Base-by-base conservation (phyloP, 2,888 invertebrate genomes). In the Agrotis exclamationis region DNA sequence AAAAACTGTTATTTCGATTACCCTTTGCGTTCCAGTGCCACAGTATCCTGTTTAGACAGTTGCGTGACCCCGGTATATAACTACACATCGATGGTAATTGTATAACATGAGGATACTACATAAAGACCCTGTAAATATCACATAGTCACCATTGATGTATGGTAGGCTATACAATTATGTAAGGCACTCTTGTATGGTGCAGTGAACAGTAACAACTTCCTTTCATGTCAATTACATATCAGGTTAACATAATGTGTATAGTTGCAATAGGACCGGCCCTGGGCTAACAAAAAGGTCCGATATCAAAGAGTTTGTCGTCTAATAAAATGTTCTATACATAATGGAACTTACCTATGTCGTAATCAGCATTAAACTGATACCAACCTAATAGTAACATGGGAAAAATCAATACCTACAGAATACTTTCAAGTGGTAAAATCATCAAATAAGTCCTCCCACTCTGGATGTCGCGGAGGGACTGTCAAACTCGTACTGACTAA, bases 161-260 rank as follows among this genome's bases (percentile, higher is more conserved):
- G 39, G 39, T 39, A 39, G 39, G n/a, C 53, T 1, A 13, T 13
- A 20, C 47, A 4, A 2, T 6, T 16, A 53, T 11, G 14, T n/a
- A 4, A 13, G 22, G n/a, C 54, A 54, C 59, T 65, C 11, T 58
- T 48, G 39, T 63, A 16, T 1, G 18, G 3, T 2, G 45, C 16
- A 70, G 16, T 45, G 57, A 20, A 51, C 28, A 47, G 24, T 57
- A 51, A 33, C 20, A 13, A 57, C 24, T 58, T 71, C 48, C n/a
- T 33, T 60, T 50, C 28, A 60, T 44, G 50, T 50, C 47, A 51
- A 63, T 51, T 39, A 70, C 71, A 45, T 45, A 63, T 51, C 45
- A 59, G 13, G 54, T 50, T 54, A 33, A n/a, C 58, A 44, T 28
- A 65, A 50, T 59, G 22, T 47, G 47, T 53, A 24, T 16, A n/a